Evolutionary conservation across 35 echinoderm and acorn worm species (phyloP), one percentile per base, ranked within the genome.

Genomic region (Lytechinus pictus): DNA sequence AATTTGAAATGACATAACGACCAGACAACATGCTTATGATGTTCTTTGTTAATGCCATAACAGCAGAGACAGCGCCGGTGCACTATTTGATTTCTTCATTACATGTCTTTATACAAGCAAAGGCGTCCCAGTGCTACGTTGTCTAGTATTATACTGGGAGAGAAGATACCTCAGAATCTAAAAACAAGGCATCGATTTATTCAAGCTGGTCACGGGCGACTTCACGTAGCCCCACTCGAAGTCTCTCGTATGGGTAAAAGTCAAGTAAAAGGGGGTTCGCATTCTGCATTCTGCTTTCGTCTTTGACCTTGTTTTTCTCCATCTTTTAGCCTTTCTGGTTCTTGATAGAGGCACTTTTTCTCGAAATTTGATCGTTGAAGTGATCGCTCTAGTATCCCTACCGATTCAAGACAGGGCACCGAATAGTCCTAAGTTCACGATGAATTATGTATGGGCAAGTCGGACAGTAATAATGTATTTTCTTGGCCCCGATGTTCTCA

Each of bases 141-240:
- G 66, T 79, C n/a, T 24, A 24, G 19, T 79, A 79, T 79, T 44
- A n/a, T 79, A 79, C 16, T 24, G 66, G 66, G 66, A 79, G 66
- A 79, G 14, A 24, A 79, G 66, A 79, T 79, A n/a, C 66, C 66
- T 24, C 12, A n/a, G n/a, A 79, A 6, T 79, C 66, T 79, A 79
- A 79, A 71, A 79, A 79, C 66, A 79, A 79, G 66, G 66, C 88
- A 90, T 54, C 52, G 88, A 90, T 90, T 90, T 90, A 90, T 90
- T 90, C 88, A 90, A 54, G 88, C 88, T 90, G 52, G 88, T 90
- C 88, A 90, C 88, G 88, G 88, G 52, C 88, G 88, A 90, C 88
- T 90, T 52, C 88, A 90, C 88, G 88, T 90, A 90, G 88, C 44
- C 88, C 88, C 88, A 90, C 52, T 90, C 88, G 52, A 90, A 52